Evolutionary conservation across 1,140 invertebrate species (phyloP).

Genomic region (Drosophila watanabei): DNA sequence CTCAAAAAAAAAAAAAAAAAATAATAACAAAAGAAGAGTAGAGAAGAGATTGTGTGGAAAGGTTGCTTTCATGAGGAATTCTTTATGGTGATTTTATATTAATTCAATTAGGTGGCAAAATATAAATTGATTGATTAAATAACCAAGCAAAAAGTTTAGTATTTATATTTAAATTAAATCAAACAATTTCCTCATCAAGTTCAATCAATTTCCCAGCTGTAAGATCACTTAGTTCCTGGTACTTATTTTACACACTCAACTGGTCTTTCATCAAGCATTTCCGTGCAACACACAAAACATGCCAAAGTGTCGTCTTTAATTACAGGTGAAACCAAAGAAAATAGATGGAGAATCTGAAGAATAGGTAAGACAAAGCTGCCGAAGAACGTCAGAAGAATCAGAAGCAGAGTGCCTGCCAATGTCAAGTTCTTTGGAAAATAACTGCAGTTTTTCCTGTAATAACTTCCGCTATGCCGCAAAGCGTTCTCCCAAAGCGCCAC

Average conservation of each 20-base stretch:
- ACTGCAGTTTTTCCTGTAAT: slow-evolving; percentile 68
- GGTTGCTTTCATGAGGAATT: slow-evolving; percentile 28
- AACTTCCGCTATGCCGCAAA: slow-evolving; percentile 65
- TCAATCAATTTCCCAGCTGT: slow-evolving; percentile 3
- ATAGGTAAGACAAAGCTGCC: slow-evolving; percentile 29
- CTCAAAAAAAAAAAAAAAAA: background rate
- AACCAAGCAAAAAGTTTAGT: too few species aligned
- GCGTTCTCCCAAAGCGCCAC: slow-evolving; percentile 55
- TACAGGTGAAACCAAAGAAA: slow-evolving; percentile 66
- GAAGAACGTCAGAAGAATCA: slow-evolving; percentile 9
- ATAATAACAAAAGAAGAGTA: background rate
- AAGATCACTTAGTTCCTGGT: slow-evolving; percentile 43
- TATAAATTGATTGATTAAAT: background rate
- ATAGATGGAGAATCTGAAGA: slow-evolving; percentile 5
- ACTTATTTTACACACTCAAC: slow-evolving; percentile 27
- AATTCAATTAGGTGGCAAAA: slow-evolving; percentile 2
- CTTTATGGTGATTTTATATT: slow-evolving; percentile 1
- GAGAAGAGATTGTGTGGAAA: slow-evolving; percentile 24
- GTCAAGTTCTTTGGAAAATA: slow-evolving; percentile 75
- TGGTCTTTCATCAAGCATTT: slow-evolving; percentile 65
- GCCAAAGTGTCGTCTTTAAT: slow-evolving; percentile 83
- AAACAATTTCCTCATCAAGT: slow-evolving; percentile 5
- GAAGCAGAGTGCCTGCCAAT: slow-evolving; percentile 24
- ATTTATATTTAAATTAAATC: background rate
- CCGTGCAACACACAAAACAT: slow-evolving; percentile 65